phyloP scores from a whole-genome alignment of 2,113 vertebrate species.

The Melanotaenia duboulayi region DNA sequence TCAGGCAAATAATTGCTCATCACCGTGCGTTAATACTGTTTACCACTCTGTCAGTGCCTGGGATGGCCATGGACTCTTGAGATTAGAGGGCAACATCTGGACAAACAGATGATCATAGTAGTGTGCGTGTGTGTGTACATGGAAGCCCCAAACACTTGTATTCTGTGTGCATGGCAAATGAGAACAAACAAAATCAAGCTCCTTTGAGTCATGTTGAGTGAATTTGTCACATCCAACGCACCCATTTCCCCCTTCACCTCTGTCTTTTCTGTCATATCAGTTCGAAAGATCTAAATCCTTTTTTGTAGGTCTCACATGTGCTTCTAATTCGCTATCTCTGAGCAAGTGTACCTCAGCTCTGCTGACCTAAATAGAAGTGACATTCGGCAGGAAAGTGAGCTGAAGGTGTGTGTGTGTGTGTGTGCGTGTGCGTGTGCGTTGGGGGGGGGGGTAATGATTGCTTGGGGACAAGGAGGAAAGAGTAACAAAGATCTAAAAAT shows the following conservation, averaged over 20 bases:
- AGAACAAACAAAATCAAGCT: constrained; percentile 10
- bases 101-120: constrained; percentile 31
- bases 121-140: constrained; percentile 16
- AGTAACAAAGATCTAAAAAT: constrained; percentile 60
- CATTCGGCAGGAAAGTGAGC: constrained; percentile 64
- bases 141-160: not conserved
- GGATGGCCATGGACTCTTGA: constrained; percentile 35
- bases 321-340: constrained; percentile 41
- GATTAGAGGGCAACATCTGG: constrained; percentile 48
- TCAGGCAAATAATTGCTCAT: constrained; percentile 76
- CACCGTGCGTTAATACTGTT: constrained; percentile 72
- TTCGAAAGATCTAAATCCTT: constrained; percentile 49
- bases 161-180: constrained; percentile 1
- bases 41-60: constrained; percentile 70
- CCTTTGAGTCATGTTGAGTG: constrained; percentile 15
- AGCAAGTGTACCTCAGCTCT: constrained; percentile 37
- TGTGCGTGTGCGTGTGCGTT: not conserved
- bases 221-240: constrained; percentile 26
- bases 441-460: constrained; percentile 48
- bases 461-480: constrained; percentile 65
- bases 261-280: constrained; percentile 19
- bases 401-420: constrained; percentile 30
- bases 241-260: constrained; percentile 25
- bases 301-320: constrained; percentile 48
- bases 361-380: constrained; percentile 79